Evolutionary conservation across 1,140 invertebrate genomes (phyloP), one percentile per base, ranked within the genome.

Genomic region (Eulimnadia texana): DNA sequence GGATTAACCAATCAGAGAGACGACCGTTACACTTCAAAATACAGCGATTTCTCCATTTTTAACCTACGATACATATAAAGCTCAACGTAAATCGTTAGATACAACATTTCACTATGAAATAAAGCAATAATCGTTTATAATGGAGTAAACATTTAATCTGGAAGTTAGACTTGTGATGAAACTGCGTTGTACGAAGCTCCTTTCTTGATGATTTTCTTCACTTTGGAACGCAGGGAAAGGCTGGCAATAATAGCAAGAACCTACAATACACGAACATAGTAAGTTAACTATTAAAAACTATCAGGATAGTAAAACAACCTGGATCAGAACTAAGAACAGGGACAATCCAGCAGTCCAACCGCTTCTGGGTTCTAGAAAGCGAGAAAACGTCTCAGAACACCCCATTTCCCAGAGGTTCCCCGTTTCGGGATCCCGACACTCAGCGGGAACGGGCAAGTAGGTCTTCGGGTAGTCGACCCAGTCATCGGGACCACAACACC

Each of bases 351-450:
- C 82, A n/a, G 90, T 75, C 88, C 88, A 91, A 10, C 80, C 80
- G n/a, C 85, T 81, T 69, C 85, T 84, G 50, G 82, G 80, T 68
- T 90, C 86, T 59, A 93, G 76, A 72, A 84, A 89, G 83, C 85
- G 88, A 10, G 86, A 88, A 59, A 92, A 70, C 70, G 88, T 84
- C 60, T 90, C 85, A 0, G 88, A 84, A 67, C 90, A 93, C 13
- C 88, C 88, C 66, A 90, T 82, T 70, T 84, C 88, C 72, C 84
- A 92, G 9, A 87, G 85, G 71, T 91, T 90, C 50, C 90, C 90
- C 3, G 86, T 91, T 1, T 90, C 85, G 0, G 85, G 83, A 70
- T 92, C 87, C 3, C 90, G 78, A 66, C 90, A 93, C 58, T 86
- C 84, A 10, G 80, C 78, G 1, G 89, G 88, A 33, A 91, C 68